Conservation (phyloP, 2,797 vertebrate genomes). For the Pogonophryne albipinna region DNA sequence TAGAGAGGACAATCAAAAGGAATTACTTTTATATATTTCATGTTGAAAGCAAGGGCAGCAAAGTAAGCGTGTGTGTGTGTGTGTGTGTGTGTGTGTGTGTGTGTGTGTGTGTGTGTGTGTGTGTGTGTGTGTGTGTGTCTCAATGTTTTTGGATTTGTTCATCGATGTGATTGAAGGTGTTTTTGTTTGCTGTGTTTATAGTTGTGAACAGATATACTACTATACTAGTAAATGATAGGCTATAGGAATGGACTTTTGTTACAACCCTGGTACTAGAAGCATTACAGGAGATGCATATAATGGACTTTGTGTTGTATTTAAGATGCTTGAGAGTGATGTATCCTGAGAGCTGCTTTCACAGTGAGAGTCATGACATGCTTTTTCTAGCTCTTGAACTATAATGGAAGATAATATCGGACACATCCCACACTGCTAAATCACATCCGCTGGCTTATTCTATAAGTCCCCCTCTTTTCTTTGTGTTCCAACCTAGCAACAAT, state of each 20-base stretch:
- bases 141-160: background rate
- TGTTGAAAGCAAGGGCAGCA: background rate
- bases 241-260: background rate
- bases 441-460: constrained; percentile 18
- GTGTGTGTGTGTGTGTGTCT: background rate
- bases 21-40: constrained; percentile 1
- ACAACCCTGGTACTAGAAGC: background rate
- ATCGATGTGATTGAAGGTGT: constrained; percentile 2
- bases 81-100: background rate
- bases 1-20: constrained; percentile 4
- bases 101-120: background rate
- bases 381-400: constrained; percentile 22
- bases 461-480: constrained; percentile 15
- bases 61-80: background rate
- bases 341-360: constrained; percentile 13
- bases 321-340: background rate
- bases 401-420: constrained; percentile 34
- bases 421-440: constrained; percentile 39
- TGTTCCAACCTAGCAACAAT: constrained; percentile 32
- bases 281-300: constrained; percentile 16
- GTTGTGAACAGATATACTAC: constrained; percentile 1
- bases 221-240: constrained; percentile 3
- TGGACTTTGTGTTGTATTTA: constrained; percentile 21
- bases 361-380: constrained; percentile 14
- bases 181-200: background rate